Percentiles rank a stretch among this genome's conserved stretches.
These are phyloP conservation scores for Rhabdophis nuchalis DNA, from an alignment of 2,797 vertebrate genomes.

Conservation along the genomic window DNA sequence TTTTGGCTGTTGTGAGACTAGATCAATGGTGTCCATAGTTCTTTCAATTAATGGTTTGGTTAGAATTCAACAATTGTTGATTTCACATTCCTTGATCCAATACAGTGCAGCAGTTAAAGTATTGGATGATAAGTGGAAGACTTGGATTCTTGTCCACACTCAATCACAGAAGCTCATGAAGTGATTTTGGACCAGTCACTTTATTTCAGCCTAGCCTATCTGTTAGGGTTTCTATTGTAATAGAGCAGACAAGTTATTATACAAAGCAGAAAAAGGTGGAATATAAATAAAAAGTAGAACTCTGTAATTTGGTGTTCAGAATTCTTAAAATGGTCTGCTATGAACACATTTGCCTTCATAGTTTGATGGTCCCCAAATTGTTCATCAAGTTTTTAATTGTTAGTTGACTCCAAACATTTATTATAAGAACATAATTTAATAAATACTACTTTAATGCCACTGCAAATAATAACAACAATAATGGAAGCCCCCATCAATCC, in stretches of 20 bases:
- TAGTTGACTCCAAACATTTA: neutral
- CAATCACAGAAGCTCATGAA: neutral
- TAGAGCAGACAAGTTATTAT: neutral
- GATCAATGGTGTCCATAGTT: neutral
- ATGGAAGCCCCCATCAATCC: neutral
- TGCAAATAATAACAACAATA: neutral
- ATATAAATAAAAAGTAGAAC: neutral
- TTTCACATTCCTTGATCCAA: neutral
- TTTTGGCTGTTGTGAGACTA: neutral
- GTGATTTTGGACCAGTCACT: neutral
- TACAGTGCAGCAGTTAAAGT: neutral
- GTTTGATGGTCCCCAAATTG: neutral
- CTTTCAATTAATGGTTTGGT: neutral
- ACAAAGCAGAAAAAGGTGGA: neutral
- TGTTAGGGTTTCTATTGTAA: neutral
- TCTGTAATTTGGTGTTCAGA: neutral
- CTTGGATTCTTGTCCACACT: neutral
- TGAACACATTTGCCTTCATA: neutral
- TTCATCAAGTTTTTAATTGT: neutral
- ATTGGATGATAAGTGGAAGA: neutral
- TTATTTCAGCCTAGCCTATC: neutral
- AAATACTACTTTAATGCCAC: neutral
- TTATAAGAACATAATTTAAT: neutral
- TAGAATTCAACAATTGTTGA: neutral
- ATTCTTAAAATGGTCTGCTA: neutral